These are phyloP conservation scores for Nylanderia fulva DNA, from an alignment of 1,140 invertebrate species.

Conservation along the genomic window DNA sequence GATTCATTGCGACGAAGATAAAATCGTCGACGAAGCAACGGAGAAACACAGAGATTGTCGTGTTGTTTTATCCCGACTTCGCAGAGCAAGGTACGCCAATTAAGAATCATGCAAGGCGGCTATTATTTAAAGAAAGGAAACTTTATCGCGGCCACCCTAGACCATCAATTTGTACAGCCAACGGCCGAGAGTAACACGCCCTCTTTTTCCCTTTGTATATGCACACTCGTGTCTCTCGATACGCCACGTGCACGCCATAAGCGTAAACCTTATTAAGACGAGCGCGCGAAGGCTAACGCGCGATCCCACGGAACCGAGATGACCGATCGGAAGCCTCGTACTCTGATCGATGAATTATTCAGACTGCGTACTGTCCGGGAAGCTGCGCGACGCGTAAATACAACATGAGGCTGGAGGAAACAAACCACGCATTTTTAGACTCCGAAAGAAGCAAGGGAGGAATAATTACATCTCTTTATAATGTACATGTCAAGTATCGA, in stretches of 20 bases:
- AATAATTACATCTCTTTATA: background rate
- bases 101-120: slow-evolving; percentile 28
- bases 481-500: background rate
- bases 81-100: background rate
- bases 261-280: slow-evolving; percentile 67
- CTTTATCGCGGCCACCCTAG: slow-evolving; percentile 23
- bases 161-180: slow-evolving; percentile 62
- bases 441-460: background rate
- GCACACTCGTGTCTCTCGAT: slow-evolving; percentile 36
- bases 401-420: background rate
- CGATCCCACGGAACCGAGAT: slow-evolving; percentile 32
- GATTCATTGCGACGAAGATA: slow-evolving; percentile 8
- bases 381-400: slow-evolving; percentile 17
- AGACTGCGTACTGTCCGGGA: slow-evolving; percentile 32
- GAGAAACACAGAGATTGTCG: background rate
- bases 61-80: background rate
- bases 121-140: slow-evolving; percentile 20
- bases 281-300: slow-evolving; percentile 43
- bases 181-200: slow-evolving; percentile 26
- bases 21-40: background rate
- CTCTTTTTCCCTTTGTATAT: slow-evolving; percentile 43
- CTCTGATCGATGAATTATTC: slow-evolving; percentile 69
- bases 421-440: background rate
- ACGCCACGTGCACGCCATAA: slow-evolving; percentile 69
- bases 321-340: slow-evolving; percentile 64